Conservation (phyloP, 2,797 vertebrate genomes). For the Spatula versicolor region DNA sequence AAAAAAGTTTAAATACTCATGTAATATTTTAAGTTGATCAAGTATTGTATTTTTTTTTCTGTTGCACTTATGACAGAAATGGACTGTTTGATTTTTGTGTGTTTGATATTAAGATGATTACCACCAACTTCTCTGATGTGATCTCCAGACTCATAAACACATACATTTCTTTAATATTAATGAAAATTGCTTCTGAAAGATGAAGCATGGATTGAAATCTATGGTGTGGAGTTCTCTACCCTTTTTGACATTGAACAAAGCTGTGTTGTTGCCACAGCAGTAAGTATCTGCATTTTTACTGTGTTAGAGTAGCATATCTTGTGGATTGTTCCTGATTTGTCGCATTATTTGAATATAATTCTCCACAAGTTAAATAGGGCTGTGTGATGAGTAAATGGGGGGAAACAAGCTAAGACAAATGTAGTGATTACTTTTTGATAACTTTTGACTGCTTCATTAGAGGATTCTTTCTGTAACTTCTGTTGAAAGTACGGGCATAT, state of each 20-base stretch:
- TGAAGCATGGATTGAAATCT: not conserved
- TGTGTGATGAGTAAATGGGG: not conserved
- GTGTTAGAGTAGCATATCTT: not conserved
- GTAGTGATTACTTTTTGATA: not conserved
- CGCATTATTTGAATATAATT: not conserved
- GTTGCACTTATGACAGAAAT: not conserved
- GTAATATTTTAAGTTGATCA: not conserved
- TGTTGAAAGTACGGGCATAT: not conserved
- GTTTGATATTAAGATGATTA: not conserved
- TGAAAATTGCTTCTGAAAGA: not conserved
- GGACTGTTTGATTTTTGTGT: not conserved
- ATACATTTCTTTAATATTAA: not conserved
- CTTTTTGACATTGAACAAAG: not conserved
- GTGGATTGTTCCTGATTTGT: not conserved
- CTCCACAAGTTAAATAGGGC: not conserved
- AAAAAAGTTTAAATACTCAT: not conserved
- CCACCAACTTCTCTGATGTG: not conserved
- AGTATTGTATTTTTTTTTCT: not conserved
- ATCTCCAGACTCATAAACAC: not conserved
- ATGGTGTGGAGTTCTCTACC: not conserved
- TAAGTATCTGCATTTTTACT: not conserved
- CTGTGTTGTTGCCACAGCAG: not conserved
- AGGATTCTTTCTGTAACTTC: not conserved
- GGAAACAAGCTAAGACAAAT: not conserved
- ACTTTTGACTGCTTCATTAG: not conserved